Conservation (phyloP, 2,113 vertebrate genomes). For the Forbesichthys papilliferus region DNA sequence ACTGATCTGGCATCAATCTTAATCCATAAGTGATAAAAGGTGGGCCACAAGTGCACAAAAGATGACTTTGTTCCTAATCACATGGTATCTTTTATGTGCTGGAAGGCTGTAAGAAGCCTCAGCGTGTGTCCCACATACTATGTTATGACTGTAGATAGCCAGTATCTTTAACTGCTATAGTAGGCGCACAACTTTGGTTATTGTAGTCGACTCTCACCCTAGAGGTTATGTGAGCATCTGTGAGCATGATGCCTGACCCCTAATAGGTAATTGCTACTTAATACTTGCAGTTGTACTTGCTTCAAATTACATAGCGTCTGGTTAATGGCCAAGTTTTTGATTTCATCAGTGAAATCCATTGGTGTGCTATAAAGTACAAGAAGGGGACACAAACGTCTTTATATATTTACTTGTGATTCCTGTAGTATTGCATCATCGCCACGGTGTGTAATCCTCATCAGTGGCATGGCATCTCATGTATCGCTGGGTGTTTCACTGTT, state of each 20-base stretch:
- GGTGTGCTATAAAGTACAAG: too few relatives aligned
- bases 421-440: too few relatives aligned
- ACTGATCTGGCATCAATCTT: not conserved
- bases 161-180: not conserved
- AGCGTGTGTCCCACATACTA: not conserved
- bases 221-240: too few relatives aligned
- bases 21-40: not conserved
- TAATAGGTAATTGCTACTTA: too few relatives aligned
- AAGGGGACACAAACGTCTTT: too few relatives aligned
- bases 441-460: too few relatives aligned
- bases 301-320: not conserved
- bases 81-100: not conserved
- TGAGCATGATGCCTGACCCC: too few relatives aligned
- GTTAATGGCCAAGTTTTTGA: too few relatives aligned
- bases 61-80: not conserved
- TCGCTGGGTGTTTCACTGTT: not conserved
- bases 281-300: too few relatives aligned
- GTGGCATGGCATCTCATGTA: not conserved
- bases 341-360: too few relatives aligned
- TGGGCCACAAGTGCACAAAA: not conserved
- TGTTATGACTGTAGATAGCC: not conserved
- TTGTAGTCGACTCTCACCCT: too few relatives aligned
- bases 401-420: too few relatives aligned
- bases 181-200: not conserved
- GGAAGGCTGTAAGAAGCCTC: slow-evolving; percentile 3